phyloP scores from a whole-genome alignment of 2,113 vertebrate genomes.

The Oreochromis tanganicae region DNA sequence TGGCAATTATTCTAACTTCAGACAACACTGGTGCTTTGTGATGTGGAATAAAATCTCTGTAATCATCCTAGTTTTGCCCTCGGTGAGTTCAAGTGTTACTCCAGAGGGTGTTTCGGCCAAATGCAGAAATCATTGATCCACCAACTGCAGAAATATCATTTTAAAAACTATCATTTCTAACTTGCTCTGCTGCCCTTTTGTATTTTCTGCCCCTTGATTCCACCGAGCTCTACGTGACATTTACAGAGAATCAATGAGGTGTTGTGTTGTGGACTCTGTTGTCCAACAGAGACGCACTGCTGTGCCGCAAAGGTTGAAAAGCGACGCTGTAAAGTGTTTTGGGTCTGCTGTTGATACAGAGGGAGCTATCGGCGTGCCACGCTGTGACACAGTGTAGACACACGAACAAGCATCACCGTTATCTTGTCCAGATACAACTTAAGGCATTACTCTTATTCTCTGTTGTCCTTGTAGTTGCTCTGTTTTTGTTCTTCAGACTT shows the following conservation, averaged over 20 bases:
- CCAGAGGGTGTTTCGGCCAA: background rate
- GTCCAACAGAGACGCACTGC: conserved; percentile 3
- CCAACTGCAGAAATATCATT: background rate
- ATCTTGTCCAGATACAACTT: background rate
- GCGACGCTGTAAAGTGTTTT: background rate
- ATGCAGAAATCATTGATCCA: background rate
- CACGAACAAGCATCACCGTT: background rate
- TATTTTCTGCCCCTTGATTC: background rate
- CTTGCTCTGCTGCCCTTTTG: background rate
- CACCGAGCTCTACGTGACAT: conserved; percentile 24
- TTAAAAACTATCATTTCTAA: background rate
- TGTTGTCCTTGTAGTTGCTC: background rate
- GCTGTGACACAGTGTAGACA: background rate
- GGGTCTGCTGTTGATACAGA: background rate
- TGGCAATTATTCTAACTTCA: background rate
- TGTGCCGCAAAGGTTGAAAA: conserved; percentile 29
- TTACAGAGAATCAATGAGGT: conserved; percentile 28
- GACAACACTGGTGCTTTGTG: background rate
- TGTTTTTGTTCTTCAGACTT: background rate
- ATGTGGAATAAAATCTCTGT: background rate
- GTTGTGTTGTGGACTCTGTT: conserved; percentile 21
- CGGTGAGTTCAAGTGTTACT: background rate
- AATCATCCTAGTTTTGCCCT: background rate
- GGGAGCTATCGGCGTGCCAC: background rate
- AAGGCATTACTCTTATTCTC: background rate